Evolutionary conservation across 1,140 invertebrate genomes (phyloP), one percentile per base, ranked within the genome.

Genomic region (Bilobella aurantiaca): DNA sequence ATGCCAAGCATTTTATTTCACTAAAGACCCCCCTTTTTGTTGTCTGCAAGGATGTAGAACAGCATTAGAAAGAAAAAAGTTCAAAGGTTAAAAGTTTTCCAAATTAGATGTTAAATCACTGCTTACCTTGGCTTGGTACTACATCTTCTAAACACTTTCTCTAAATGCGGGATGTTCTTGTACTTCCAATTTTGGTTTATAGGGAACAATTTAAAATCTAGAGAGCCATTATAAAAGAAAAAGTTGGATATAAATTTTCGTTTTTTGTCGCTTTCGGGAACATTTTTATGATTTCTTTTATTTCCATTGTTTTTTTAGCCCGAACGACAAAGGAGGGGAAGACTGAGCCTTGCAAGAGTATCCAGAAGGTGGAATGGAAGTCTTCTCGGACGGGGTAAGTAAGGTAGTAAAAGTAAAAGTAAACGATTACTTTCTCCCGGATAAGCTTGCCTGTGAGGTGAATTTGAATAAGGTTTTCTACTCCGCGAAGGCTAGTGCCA

Each of bases 301-400:
- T 28, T 61, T 23, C 12, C 46, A 25, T 63, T 69, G 32, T 58
- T 49, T 59, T 63, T 81, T 31, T 80, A 94, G 91, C 90, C 46
- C 93, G 94, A 85, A 82, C 85, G 31, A 87, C 86, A 72, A 94
- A 91, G 78, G 89, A 92, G 62, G 89, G 89, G 18, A 90, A 89
- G 78, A 81, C 86, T 64, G 90, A 93, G 78, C 83, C 88, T 23
- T 93, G 90, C 75, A 93, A 93, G 82, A 83, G 91, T 28, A 96
- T 97, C 76, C 86, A 88, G 74, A 95, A 94, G 84, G 87, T 96
- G 49, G 91, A 96, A 76, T 96, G 94, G 91, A 95, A 92, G 78
- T 86, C 89, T 57, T 87, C 87, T 47, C 86, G 85, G 82, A 85
- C 85, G 71, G 90, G 92, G 93, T 96, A 83, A 85, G 83, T 59